These are phyloP conservation scores for Xiphophorus maculatus DNA, from an alignment of 2,113 vertebrate species.

Conservation along the genomic window DNA sequence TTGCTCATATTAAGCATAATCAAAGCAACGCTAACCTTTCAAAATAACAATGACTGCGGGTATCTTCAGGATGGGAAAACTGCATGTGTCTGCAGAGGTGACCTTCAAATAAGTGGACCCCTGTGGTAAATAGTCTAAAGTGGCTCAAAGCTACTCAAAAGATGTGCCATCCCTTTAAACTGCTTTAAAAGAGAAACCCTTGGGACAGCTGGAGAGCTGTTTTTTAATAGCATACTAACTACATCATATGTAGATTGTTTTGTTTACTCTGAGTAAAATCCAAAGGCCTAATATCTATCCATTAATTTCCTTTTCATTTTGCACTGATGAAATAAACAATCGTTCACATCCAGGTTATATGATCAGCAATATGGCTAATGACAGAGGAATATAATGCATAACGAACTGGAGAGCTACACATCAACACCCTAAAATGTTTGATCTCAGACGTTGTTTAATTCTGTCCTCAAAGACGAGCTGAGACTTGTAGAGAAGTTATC, in stretches of 20 bases:
- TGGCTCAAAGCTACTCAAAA: background rate
- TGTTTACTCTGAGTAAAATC: background rate
- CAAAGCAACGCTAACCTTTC: background rate
- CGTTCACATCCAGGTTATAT: background rate
- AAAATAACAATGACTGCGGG: background rate
- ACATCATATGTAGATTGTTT: background rate
- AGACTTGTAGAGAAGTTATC: too few relatives aligned
- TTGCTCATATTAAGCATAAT: too few relatives aligned
- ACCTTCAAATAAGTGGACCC: conserved; percentile 16
- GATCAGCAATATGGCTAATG: background rate
- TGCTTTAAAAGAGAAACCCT: background rate
- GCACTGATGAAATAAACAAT: background rate
- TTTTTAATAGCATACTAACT: background rate
- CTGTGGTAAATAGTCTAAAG: conserved; percentile 18
- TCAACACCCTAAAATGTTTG: too few relatives aligned
- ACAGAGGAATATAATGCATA: background rate
- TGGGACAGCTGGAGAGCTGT: background rate
- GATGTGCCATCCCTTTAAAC: background rate
- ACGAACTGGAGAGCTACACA: too few relatives aligned
- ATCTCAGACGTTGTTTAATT: too few relatives aligned
- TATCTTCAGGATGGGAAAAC: background rate
- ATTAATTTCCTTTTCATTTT: background rate
- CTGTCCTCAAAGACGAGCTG: too few relatives aligned
- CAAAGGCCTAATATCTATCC: background rate
- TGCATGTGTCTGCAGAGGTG: conserved; percentile 13